phyloP scores from a whole-genome alignment of 2,888 invertebrate genomes.

The Graphium colonna region DNA sequence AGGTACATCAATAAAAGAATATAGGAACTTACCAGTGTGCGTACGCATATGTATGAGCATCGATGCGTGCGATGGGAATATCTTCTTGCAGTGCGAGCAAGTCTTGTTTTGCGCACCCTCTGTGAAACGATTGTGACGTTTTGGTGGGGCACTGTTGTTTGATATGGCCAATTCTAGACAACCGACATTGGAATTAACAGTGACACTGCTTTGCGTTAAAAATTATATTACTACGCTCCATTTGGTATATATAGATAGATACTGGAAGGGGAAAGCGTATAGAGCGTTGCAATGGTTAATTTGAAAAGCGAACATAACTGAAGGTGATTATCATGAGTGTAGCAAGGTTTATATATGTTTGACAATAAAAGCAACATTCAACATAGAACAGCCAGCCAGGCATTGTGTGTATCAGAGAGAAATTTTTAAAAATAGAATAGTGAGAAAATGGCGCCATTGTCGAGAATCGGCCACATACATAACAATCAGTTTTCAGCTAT shows the following conservation, averaged over 20 bases:
- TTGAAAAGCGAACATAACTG: slow-evolving; percentile 59
- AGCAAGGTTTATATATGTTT: slow-evolving; percentile 35
- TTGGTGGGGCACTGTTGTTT: slow-evolving; percentile 85
- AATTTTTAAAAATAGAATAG: slow-evolving; percentile 24
- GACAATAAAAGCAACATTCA: slow-evolving; percentile 25
- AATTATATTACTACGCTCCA: too few species aligned
- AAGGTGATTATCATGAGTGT: slow-evolving; percentile 72
- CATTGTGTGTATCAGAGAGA: slow-evolving; percentile 8
- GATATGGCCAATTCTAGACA: slow-evolving; percentile 87
- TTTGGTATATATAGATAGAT: too few species aligned
- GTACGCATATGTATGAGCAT: slow-evolving; percentile 89
- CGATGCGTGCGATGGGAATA: slow-evolving; percentile 88
- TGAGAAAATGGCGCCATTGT: slow-evolving; percentile 54
- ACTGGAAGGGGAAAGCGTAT: slow-evolving; percentile 37
- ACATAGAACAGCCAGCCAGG: slow-evolving; percentile 28
- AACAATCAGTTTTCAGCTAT: slow-evolving; percentile 75
- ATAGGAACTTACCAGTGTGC: slow-evolving; percentile 82
- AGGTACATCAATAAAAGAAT: too few species aligned
- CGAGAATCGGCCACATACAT: slow-evolving; percentile 75
- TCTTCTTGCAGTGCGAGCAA: slow-evolving; percentile 85
- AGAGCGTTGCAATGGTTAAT: slow-evolving; percentile 44
- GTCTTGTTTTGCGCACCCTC: slow-evolving; percentile 79
- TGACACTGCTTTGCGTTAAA: too few species aligned
- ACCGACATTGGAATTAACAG: slow-evolving; percentile 69
- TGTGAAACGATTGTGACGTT: slow-evolving; percentile 81